phyloP scores from a whole-genome alignment of 1,140 invertebrate species.

The Pseudoatta argentina region DNA sequence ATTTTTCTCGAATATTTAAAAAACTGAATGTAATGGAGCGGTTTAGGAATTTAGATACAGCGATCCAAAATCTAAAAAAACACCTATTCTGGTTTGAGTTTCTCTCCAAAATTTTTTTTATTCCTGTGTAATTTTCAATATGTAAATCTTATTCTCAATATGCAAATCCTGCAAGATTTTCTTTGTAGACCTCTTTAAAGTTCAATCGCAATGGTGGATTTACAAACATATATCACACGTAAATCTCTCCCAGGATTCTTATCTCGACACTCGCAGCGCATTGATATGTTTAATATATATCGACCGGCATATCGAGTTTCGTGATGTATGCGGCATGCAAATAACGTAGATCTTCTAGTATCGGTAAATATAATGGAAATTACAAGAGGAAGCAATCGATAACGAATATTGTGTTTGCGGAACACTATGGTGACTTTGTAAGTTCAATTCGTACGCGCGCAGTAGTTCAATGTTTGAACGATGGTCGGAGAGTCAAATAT shows the following conservation, averaged over 20 bases:
- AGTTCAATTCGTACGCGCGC: background rate
- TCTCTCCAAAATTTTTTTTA: too few relatives aligned
- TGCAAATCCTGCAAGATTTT: background rate
- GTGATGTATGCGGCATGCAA: constrained; percentile 40
- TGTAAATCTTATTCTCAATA: background rate
- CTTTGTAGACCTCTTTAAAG: background rate
- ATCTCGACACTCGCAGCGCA: constrained; percentile 2
- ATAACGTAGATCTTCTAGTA: constrained; percentile 62
- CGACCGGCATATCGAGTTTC: constrained; percentile 24
- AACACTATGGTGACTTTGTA: constrained; percentile 39
- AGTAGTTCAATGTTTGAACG: constrained; percentile 35
- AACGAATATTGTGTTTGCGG: constrained; percentile 38
- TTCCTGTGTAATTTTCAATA: background rate
- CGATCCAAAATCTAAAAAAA: too few relatives aligned
- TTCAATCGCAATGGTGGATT: constrained; percentile 2
- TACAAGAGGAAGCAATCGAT: constrained; percentile 25
- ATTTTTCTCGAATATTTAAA: too few relatives aligned
- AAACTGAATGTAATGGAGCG: too few relatives aligned
- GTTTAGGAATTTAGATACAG: too few relatives aligned
- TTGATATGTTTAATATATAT: constrained; percentile 70
- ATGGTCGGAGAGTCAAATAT: background rate
- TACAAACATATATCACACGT: background rate
- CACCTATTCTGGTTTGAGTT: too few relatives aligned
- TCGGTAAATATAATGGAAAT: constrained; percentile 47
- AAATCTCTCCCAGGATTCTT: constrained; percentile 30